Percentiles rank a stretch among this genome's conserved stretches.
Evolutionary conservation across 2,797 vertebrate species (phyloP).

Genomic region (Sciurus carolinensis): DNA sequence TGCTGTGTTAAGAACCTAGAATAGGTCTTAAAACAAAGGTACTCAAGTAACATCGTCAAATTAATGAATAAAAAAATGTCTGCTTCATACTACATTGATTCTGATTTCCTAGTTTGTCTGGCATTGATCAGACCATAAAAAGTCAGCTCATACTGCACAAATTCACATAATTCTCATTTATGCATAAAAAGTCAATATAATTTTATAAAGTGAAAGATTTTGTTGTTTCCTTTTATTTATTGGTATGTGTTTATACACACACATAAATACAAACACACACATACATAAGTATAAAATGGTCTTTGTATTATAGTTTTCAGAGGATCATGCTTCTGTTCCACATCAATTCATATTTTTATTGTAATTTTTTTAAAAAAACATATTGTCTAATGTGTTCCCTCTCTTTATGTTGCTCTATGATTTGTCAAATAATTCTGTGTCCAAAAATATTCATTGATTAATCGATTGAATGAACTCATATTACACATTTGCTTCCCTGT

Average conservation of each 20-base stretch:
- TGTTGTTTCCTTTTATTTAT: constrained; percentile 27
- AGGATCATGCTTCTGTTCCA: neutral
- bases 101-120: constrained; percentile 19
- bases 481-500: neutral
- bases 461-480: neutral
- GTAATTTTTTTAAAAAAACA: neutral
- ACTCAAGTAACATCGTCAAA: neutral
- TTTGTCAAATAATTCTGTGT: neutral
- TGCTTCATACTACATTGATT: neutral
- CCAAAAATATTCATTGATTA: neutral
- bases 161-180: constrained; percentile 29
- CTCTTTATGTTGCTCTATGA: neutral
- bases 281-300: neutral
- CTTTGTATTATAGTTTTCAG: neutral
- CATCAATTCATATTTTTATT: neutral
- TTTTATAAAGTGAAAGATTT: constrained; percentile 32
- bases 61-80: constrained; percentile 46
- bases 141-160: neutral
- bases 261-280: neutral
- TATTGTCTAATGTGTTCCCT: neutral
- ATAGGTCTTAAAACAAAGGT: neutral
- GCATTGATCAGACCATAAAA: constrained; percentile 41
- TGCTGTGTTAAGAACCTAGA: neutral
- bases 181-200: constrained; percentile 10
- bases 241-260: neutral